A percentile compares a stretch with the other conserved stretches of the same genome.
phyloP scores from a whole-genome alignment of 53 echinoderm and acorn worm species.

The Glandiceps talaboti region DNA sequence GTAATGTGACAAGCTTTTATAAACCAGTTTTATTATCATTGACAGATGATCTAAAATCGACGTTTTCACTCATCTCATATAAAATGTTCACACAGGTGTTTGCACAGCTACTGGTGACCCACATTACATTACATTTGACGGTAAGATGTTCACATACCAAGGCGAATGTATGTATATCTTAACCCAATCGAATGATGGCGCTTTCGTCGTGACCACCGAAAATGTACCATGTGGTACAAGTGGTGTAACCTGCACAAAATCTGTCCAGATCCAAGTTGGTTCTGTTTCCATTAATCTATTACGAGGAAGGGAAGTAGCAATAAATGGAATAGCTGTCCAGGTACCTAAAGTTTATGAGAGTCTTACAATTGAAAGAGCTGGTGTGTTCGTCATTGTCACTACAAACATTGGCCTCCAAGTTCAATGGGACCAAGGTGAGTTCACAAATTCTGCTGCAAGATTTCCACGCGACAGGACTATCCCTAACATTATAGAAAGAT shows the following conservation, averaged over 20 bases:
- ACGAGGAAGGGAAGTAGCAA: conserved; percentile 51
- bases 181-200: conserved; percentile 29
- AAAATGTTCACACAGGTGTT: too few species aligned
- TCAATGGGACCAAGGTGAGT: conserved; percentile 81
- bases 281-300: conserved; percentile 46
- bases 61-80: too few species aligned
- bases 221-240: conserved; percentile 71
- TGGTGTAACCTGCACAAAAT: conserved; percentile 69
- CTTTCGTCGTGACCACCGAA: conserved; percentile 55
- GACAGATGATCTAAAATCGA: too few species aligned
- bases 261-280: conserved; percentile 62
- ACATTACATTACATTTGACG: too few species aligned
- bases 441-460: too few species aligned
- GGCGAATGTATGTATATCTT: too few species aligned
- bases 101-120: conserved; percentile 61
- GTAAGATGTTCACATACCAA: too few species aligned
- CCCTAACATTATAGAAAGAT: too few species aligned
- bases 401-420: conserved; percentile 55
- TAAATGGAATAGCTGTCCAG: conserved; percentile 49
- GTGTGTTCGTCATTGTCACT: conserved; percentile 61
- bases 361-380: conserved; percentile 51
- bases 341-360: conserved; percentile 68
- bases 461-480: too few species aligned
- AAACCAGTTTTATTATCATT: too few species aligned
- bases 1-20: too few species aligned